Percentiles rank a stretch among this genome's conserved stretches.
phyloP scores from a whole-genome alignment of 2,797 vertebrate species.

The Zalophus californianus region DNA sequence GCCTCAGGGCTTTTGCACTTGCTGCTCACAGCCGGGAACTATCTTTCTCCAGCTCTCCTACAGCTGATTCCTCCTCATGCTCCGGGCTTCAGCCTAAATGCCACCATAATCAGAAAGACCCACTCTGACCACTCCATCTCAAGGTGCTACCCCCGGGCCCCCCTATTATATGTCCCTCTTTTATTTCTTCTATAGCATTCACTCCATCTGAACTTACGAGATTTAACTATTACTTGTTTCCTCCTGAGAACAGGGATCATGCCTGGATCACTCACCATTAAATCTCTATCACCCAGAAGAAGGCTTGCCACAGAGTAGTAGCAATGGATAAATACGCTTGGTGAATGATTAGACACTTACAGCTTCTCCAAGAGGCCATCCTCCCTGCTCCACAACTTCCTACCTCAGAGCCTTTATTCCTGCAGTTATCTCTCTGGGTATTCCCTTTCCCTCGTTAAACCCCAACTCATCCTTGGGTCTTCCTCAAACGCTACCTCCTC shows the following conservation, averaged over 20 bases:
- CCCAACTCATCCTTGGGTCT: background rate
- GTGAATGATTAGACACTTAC: slow-evolving; percentile 24
- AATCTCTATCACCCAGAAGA: background rate
- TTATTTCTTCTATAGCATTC: background rate
- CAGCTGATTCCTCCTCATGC: background rate
- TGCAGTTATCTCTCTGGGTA: background rate
- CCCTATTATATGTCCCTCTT: background rate
- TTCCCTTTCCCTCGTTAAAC: background rate
- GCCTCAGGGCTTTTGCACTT: slow-evolving; percentile 3
- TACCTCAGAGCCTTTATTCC: background rate
- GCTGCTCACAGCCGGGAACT: background rate
- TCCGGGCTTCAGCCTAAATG: background rate
- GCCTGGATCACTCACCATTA: background rate
- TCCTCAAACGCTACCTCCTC: background rate
- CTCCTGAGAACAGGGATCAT: background rate
- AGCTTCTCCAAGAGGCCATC: background rate
- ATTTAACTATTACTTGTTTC: background rate
- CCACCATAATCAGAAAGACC: background rate
- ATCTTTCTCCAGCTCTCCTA: background rate
- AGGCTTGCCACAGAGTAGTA: background rate
- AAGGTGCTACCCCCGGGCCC: background rate
- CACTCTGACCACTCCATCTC: background rate
- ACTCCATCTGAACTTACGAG: background rate
- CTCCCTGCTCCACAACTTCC: background rate
- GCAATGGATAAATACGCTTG: background rate